phyloP scores from a whole-genome alignment of 2,888 invertebrate genomes.

The Pyrocoelia pectoralis region DNA sequence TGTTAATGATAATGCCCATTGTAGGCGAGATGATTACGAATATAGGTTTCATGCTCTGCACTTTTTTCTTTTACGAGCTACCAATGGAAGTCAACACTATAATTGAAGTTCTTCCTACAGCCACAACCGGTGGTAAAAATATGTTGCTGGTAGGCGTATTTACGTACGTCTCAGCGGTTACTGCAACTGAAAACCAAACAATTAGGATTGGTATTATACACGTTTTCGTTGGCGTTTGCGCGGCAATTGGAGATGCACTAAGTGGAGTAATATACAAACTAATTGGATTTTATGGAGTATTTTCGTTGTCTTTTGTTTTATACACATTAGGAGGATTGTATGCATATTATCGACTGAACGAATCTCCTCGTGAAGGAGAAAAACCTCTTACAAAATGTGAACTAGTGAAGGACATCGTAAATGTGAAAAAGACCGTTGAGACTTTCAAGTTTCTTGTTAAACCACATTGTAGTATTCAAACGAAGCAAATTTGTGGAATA shows the following conservation, averaged over 20 bases:
- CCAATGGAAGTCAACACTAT: constrained; percentile 64
- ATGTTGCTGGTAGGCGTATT: constrained; percentile 66
- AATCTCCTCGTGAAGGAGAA: constrained; percentile 50
- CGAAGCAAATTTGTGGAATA: background rate
- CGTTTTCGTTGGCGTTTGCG: constrained; percentile 62
- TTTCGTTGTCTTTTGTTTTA: constrained; percentile 58
- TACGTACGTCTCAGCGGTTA: constrained; percentile 68
- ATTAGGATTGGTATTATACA: constrained; percentile 67
- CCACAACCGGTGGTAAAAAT: constrained; percentile 67
- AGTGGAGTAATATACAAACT: constrained; percentile 63
- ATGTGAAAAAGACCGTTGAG: background rate
- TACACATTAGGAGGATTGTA: constrained; percentile 62
- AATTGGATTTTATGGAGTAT: constrained; percentile 64
- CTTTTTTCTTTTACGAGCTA: constrained; percentile 64
- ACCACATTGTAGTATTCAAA: background rate
- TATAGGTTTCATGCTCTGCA: constrained; percentile 63
- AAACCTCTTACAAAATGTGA: constrained; percentile 44
- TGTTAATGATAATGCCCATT: constrained; percentile 66
- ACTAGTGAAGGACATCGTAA: background rate
- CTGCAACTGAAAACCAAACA: constrained; percentile 64
- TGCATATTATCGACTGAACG: constrained; percentile 59
- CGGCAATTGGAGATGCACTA: constrained; percentile 61
- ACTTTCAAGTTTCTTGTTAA: background rate
- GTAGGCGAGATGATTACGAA: constrained; percentile 63
- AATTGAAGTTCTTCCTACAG: constrained; percentile 63